Evolutionary conservation across 2,797 vertebrate genomes (phyloP), one percentile per base, ranked within the genome.

Genomic region (Sphenopsis melanotis): DNA sequence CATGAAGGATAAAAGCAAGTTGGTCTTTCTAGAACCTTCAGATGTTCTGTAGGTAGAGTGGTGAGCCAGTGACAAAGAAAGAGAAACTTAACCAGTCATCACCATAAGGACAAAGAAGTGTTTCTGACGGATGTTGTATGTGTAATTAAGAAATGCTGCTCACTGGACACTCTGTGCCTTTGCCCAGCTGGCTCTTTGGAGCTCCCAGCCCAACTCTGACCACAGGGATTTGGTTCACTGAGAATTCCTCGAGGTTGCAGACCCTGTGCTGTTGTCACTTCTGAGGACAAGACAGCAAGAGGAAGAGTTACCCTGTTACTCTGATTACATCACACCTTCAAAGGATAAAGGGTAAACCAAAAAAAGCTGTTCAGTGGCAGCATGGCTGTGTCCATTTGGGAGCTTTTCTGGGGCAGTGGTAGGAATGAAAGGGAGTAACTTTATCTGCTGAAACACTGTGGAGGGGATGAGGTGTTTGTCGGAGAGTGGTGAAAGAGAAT

Each of bases 11-110:
- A 76, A 93, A 97, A 96, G 71, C 83, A 96, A 88, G 55, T 56
- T 96, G 85, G 65, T 90, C 74, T 82, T 95, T 94, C 89, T 83
- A 95, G 86, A 95, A 60, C 63, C 56, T 94, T 95, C 61, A 92
- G 68, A 49, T 4, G 20, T 96, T 83, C 69, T 78, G 37, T 79
- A 66, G 7, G 47, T 42, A 83, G 49, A 83, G 36, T 42, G 32
- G 16, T 32, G 34, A 46, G 44, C 12, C 5, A 60, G 6, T 29
- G 46, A 39, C 68, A 90, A 94, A 82, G 23, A 89, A 93, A 75
- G 63, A 85, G 49, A 72, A 95, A 41, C 20, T 47, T 76, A 65
- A 74, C 44, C 47, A 39, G 68, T 14, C 37, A 53, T 1, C 26
- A 76, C 7, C 30, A 59, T 11, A 39, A 56, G 68, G 80, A 61